phyloP scores from a whole-genome alignment of 2,113 vertebrate species.

The Xiphorhynchus elegans region DNA sequence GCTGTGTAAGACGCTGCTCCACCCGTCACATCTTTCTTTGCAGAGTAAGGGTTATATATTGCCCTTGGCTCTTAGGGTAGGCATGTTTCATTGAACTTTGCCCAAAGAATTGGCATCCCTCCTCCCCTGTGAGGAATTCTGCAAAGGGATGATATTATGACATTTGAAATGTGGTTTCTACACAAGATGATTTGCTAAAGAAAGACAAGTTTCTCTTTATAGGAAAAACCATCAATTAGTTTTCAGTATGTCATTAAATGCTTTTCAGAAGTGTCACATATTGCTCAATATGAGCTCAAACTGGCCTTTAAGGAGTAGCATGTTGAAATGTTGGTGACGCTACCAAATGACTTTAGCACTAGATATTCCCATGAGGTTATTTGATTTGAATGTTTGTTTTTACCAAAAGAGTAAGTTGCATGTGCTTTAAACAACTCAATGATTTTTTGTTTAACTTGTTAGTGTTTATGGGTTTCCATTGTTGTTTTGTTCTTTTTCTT shows the following conservation, averaged over 20 bases:
- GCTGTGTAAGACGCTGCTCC: not conserved
- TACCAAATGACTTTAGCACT: not conserved
- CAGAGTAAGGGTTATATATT: fast-evolving
- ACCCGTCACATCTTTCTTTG: too few relatives aligned
- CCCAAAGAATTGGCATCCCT: not conserved
- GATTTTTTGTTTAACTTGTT: conserved; percentile 11
- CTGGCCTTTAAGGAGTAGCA: fast-evolving
- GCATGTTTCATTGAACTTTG: fast-evolving
- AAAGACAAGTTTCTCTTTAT: not conserved
- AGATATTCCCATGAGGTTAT: not conserved
- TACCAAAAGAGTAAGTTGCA: not conserved
- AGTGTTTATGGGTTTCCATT: not conserved
- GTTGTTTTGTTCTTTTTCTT: not conserved
- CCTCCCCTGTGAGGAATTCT: not conserved
- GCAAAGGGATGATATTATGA: fast-evolving
- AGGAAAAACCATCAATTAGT: fast-evolving
- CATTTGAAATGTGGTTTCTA: not conserved
- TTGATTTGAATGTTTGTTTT: not conserved
- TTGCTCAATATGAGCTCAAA: not conserved
- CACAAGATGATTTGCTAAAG: not conserved
- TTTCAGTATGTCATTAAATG: fast-evolving
- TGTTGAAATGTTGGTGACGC: not conserved
- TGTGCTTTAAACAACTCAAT: not conserved
- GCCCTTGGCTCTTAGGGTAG: not conserved
- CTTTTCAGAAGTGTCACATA: fast-evolving